Evolutionary conservation across 2,888 invertebrate species (phyloP), one percentile per base, ranked within the genome.

Genomic region (Seladonia tumulorum): DNA sequence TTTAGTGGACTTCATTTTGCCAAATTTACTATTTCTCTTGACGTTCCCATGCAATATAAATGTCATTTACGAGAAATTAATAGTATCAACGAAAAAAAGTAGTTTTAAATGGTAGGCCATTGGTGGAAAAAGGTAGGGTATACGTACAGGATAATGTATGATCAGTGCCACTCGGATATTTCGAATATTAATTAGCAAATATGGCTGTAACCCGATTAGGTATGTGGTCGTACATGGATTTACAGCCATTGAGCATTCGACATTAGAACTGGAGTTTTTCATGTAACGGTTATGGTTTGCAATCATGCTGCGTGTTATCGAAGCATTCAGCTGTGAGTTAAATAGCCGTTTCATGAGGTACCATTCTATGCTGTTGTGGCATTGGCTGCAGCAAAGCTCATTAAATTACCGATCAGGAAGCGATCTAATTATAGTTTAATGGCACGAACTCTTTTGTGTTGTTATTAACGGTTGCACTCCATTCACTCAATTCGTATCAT

Each of bases 371-470:
- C 25, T 2, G 14, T 60, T 14, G 25, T 14, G n/a, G 60, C 12
- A 10, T 5, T 14, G 60, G 12, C 60, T 60, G 0, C 14, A 25
- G 60, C 14, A 25, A 25, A 25, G 25, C 60, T 60, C 25, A 60
- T 60, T 60, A 60, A 60, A 60, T 60, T 60, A 60, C 12, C 25
- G n/a, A 60, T 60, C 60, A 25, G 60, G 25, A 60, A 60, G 60
- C 60, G 60, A 14, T 60, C 25, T 60, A 25, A 60, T 60, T 25
- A 60, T 25, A 60, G 25, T 25, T 25, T 25, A 60, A 60, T 60
- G 60, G 12, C 14, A 60, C 25, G 14, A 14, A 60, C 25, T 25
- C 25, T 14, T 60, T 60, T 14, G 25, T 60, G 60, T 60, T 60
- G 14, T 25, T 60, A 53, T n/a, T n/a, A 57, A 12, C 57, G 10